Conservation (phyloP, 2,888 invertebrate genomes). For the Dermolepida albohirtum region DNA sequence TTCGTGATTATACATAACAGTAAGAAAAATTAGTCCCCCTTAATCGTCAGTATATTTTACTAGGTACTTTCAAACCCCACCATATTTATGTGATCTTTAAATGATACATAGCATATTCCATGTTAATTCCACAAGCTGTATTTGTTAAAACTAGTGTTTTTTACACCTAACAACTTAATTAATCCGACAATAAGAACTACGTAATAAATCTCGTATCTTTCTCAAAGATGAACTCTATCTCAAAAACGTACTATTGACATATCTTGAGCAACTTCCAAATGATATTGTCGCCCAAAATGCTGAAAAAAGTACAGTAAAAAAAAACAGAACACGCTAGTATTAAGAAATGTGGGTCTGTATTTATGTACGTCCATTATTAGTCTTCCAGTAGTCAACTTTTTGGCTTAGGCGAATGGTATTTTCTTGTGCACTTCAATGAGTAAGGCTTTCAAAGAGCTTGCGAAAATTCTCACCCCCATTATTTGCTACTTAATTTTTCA, state of each 20-base stretch:
- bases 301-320: too few species aligned
- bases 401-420: too few species aligned
- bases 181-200: constrained; percentile 91
- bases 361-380: too few species aligned
- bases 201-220: constrained; percentile 91
- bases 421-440: too few species aligned
- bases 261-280: constrained; percentile 82
- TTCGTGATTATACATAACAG: constrained; percentile 84
- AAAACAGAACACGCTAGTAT: too few species aligned
- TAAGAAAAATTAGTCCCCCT: constrained; percentile 90
- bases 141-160: constrained; percentile 89
- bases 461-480: too few species aligned
- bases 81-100: constrained; percentile 95
- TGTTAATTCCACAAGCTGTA: constrained; percentile 93
- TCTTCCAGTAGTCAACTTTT: too few species aligned
- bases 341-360: too few species aligned
- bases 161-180: constrained; percentile 91
- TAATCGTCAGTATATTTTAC: constrained; percentile 92
- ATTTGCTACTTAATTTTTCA: too few species aligned
- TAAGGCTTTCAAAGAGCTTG: too few species aligned
- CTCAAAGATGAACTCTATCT: constrained; percentile 93
- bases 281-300: too few species aligned
- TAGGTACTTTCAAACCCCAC: constrained; percentile 93
- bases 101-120: constrained; percentile 85
- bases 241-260: constrained; percentile 91